Conservation (phyloP, 2,888 invertebrate genomes). For the Tenthredo amoena region DNA sequence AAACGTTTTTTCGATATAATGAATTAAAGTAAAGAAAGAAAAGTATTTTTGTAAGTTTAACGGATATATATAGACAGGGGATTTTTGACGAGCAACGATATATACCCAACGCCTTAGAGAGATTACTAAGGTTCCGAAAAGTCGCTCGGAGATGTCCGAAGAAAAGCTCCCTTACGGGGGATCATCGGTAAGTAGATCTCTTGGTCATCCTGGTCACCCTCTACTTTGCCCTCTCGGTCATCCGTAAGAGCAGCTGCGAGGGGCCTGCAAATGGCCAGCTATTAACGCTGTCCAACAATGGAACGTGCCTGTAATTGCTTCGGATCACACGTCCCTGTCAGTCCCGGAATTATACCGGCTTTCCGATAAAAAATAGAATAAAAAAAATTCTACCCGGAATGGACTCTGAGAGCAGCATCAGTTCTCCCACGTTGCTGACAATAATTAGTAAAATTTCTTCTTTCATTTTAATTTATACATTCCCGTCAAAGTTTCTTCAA, state of each 20-base stretch:
- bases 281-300: conserved; percentile 51
- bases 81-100: conserved; percentile 23
- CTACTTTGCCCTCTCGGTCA: conserved; percentile 50
- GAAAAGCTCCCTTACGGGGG: conserved; percentile 50
- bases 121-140: conserved; percentile 53
- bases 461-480: not conserved
- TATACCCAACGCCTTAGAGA: conserved; percentile 10
- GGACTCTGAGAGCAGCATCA: not conserved
- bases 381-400: not conserved
- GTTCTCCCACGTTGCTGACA: not conserved
- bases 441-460: too few relatives aligned
- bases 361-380: conserved; percentile 6
- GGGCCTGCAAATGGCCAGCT: conserved; percentile 54
- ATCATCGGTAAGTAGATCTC: conserved; percentile 53
- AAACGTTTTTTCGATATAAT: too few relatives aligned
- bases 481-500: not conserved
- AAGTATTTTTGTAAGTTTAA: not conserved
- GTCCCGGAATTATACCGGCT: conserved; percentile 24
- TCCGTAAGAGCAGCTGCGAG: conserved; percentile 48
- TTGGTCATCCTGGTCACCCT: conserved; percentile 46
- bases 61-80: not conserved
- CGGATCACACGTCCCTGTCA: conserved; percentile 52
- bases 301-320: conserved; percentile 54
- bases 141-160: conserved; percentile 45
- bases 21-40: not conserved